Conservation (phyloP, 2,888 invertebrate species). For the Molorchus minor region DNA sequence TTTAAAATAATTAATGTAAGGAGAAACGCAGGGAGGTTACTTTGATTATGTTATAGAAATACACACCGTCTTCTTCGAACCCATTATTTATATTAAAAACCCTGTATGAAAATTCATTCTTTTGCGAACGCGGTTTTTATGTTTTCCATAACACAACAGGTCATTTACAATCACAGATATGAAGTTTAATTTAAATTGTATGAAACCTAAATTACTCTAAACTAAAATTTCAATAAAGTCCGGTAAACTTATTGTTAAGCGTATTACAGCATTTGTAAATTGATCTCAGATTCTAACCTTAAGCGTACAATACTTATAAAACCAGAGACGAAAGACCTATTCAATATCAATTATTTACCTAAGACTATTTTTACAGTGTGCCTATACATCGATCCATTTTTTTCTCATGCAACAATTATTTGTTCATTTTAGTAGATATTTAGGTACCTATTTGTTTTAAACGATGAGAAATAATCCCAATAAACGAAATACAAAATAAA, state of each 20-base stretch:
- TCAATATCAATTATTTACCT: no score
- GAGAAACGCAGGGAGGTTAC: slow-evolving; percentile 21
- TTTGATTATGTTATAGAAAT: slow-evolving; percentile 20
- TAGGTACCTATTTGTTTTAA: slow-evolving; percentile 10
- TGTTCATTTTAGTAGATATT: slow-evolving; percentile 15
- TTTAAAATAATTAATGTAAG: slow-evolving; percentile 14
- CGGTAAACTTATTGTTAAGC: slow-evolving; percentile 47
- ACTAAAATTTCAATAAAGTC: slow-evolving; percentile 42
- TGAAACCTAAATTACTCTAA: slow-evolving; percentile 41
- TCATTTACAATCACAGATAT: slow-evolving; percentile 50
- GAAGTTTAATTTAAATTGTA: slow-evolving; percentile 41
- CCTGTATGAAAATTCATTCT: slow-evolving; percentile 5
- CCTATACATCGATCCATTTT: slow-evolving; percentile 15
- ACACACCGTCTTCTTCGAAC: not conserved
- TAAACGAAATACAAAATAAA: slow-evolving; percentile 11
- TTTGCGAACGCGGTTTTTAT: not conserved
- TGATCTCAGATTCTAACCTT: slow-evolving; percentile 44
- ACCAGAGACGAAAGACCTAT: slow-evolving; percentile 34
- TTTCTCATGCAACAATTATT: slow-evolving; percentile 19
- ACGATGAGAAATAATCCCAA: slow-evolving; percentile 16
- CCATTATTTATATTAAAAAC: slow-evolving; percentile 8
- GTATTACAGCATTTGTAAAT: slow-evolving; percentile 46
- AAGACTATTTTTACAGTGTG: slow-evolving; percentile 7
- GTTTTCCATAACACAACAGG: slow-evolving; percentile 18
- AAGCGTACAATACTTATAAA: slow-evolving; percentile 48